Evolutionary conservation across 2,797 vertebrate species (phyloP), one percentile per base, ranked within the genome.

Genomic region (Tokudaia tokunoshimensis): DNA sequence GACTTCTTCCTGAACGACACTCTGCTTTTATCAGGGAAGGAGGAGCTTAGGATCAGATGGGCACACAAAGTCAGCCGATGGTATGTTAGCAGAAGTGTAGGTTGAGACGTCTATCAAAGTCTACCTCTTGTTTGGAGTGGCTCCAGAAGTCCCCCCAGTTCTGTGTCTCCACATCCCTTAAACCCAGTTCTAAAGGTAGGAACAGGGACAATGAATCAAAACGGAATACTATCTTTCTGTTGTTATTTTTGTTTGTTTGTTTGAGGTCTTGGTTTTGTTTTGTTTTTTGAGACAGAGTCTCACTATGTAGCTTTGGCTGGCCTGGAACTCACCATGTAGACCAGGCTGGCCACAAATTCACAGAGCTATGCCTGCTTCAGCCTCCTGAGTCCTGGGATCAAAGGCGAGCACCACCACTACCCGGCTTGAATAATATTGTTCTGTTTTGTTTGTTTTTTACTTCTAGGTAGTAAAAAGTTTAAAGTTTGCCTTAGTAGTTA

Each of bases 351-450:
- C 57, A 11, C 15, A 20, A 63, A 83, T 14, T 63, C 80, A 61
- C n/a, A 83, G 81, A 63, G 44, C 26, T n/a, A 44, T 7, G 8
- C 47, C 31, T 86, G 83, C 83, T 31, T 85, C 3, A 14, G 44
- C 12, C 31, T n/a, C 83, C 47, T 3, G 20, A n/a, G 47, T 52
- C 7, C 20, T 86, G 34, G 65, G 47, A 26, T 70, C 67, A 70
- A 52, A 70, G 47, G 47, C 7, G 0, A 26, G 47, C 0, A 2
- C 20, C 31, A 70, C 47, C 44, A 86, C 44, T 52, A 4, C 47
- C 31, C 24, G 6, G 47, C 47, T 86, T 37, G 47, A 86, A 52
- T n/a, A 26, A 86, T 50, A 3, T 50, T 34, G 47, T 80, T 70
- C 6, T 14, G 50, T 29, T 85, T 72, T 15, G 34, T 19, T 67